These are phyloP conservation scores for Pachydiplax longipennis DNA, from an alignment of 2,888 invertebrate genomes.

Conservation along the genomic window DNA sequence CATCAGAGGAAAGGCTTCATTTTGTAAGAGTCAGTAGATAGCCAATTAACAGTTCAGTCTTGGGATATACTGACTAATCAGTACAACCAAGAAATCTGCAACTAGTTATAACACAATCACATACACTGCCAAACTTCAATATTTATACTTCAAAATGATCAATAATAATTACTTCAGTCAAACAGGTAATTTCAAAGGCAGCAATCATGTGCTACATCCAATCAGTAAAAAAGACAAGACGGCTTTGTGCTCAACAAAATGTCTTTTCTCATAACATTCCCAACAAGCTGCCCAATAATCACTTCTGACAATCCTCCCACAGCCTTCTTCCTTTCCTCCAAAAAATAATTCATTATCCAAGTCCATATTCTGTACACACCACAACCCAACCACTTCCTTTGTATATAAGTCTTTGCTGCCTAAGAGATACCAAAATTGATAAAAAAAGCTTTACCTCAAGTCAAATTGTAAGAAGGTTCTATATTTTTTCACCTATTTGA, in stretches of 20 bases:
- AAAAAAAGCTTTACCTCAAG: conserved; percentile 7
- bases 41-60: background rate
- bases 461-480: background rate
- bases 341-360: background rate
- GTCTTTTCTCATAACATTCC: background rate
- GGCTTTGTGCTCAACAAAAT: conserved; percentile 5
- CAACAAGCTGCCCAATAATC: conserved; percentile 23
- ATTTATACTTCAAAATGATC: background rate
- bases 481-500: conserved; percentile 11
- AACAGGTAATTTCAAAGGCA: conserved; percentile 9
- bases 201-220: background rate
- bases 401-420: conserved; percentile 18
- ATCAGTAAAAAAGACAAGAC: conserved; percentile 29
- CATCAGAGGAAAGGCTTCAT: conserved; percentile 9
- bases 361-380: background rate
- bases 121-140: conserved; percentile 9
- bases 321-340: background rate
- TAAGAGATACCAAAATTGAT: conserved; percentile 16
- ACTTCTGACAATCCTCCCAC: conserved; percentile 2
- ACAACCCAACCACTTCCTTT: conserved; percentile 2
- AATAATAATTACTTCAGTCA: conserved; percentile 4
- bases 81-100: background rate
- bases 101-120: conserved; percentile 6
- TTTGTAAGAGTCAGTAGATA: background rate
- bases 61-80: background rate